Conservation (phyloP, 2,113 vertebrate species). For the Camelus dromedarius region DNA sequence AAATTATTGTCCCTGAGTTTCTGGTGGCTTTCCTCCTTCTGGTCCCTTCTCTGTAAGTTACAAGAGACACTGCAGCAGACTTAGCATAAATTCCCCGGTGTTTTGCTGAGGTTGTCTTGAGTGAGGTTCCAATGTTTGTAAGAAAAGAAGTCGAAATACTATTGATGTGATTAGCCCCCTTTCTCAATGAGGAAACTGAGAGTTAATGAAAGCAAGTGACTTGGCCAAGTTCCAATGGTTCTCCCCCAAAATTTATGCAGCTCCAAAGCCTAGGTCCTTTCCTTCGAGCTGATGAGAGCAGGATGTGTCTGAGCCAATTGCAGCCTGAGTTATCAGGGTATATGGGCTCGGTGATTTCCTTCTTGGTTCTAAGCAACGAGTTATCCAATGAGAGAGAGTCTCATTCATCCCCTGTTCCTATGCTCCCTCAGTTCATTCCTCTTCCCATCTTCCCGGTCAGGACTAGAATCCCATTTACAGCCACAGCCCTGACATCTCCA, state of each 20-base stretch:
- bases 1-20: neutral
- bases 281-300: rapidly evolving
- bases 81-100: neutral
- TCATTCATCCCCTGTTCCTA: rapidly evolving
- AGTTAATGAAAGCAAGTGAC: neutral
- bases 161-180: neutral
- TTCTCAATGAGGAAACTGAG: neutral
- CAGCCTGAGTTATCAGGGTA: neutral
- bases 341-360: rapidly evolving
- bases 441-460: neutral
- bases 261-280: neutral
- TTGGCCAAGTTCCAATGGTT: neutral
- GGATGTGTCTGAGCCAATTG: neutral
- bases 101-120: neutral
- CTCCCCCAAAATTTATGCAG: neutral
- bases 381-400: neutral
- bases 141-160: constrained; percentile 9
- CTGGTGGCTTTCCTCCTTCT: neutral
- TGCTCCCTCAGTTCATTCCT: too few relatives aligned
- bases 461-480: neutral
- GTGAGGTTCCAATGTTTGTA: neutral
- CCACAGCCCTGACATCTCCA: neutral
- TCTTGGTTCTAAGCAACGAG: neutral
- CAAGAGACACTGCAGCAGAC: neutral
- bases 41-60: neutral